A percentile compares a stretch with the other conserved stretches of the same genome.
Evolutionary conservation across 2,888 invertebrate species (phyloP).

Genomic region (Apamea crenata): DNA sequence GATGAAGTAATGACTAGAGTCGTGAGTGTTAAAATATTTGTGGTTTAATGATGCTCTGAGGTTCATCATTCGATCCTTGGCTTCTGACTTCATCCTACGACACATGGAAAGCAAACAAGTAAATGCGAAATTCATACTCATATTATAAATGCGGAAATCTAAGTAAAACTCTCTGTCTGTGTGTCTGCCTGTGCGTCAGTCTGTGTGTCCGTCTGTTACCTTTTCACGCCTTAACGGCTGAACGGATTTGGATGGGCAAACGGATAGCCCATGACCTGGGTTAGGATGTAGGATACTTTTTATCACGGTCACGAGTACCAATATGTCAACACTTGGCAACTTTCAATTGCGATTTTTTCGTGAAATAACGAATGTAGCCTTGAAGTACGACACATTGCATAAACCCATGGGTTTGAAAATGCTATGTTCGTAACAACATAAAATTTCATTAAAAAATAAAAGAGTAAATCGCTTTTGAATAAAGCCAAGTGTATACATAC

Average conservation of each 20-base stretch:
- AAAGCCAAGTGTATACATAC: no score
- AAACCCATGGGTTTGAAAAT: no score
- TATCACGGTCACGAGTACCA: no score
- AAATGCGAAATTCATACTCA: background rate
- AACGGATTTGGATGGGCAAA: background rate
- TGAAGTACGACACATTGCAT: no score
- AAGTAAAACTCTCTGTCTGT: background rate
- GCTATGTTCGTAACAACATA: no score
- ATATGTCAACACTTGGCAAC: no score
- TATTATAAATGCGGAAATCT: background rate
- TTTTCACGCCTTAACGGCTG: background rate
- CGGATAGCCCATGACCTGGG: background rate
- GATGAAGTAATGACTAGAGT: background rate
- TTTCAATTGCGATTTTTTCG: no score
- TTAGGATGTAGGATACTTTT: no score
- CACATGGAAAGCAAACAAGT: background rate
- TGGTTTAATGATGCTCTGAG: background rate
- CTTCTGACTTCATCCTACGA: background rate
- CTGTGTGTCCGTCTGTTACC: background rate
- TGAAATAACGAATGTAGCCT: no score
- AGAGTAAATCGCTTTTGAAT: no score
- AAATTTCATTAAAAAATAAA: no score
- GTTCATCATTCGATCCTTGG: background rate
- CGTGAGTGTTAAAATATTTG: background rate
- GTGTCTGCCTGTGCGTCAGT: no score